Evolutionary conservation across 2,888 invertebrate species (phyloP).

Genomic region (Craniophora ligustri): DNA sequence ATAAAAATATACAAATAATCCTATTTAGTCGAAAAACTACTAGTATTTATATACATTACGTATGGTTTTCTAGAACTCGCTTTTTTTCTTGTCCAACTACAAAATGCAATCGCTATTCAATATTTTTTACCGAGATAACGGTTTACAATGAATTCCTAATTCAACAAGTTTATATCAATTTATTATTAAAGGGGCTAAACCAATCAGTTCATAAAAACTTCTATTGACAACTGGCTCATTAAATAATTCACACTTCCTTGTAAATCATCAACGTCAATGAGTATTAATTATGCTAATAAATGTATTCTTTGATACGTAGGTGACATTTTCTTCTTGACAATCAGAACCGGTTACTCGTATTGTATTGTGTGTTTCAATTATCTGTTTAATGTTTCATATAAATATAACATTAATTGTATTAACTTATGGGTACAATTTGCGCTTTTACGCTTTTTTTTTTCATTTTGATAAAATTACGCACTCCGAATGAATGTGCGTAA

Average conservation of each 20-base stretch:
- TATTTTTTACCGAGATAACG: constrained; percentile 21
- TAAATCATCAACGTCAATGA: constrained; percentile 11
- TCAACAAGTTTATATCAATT: constrained; percentile 22
- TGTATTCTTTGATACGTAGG: constrained; percentile 1
- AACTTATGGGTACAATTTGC: too few species aligned
- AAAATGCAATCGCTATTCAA: constrained; percentile 7
- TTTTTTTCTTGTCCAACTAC: constrained; percentile 16
- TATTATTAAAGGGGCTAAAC: constrained; percentile 10
- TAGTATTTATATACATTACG: too few species aligned
- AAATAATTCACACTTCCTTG: constrained; percentile 1
- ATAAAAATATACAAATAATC: too few species aligned
- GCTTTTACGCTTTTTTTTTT: too few species aligned
- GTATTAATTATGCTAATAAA: constrained; percentile 16
- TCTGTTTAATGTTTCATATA: not conserved
- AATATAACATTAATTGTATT: too few species aligned
- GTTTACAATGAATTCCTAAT: constrained; percentile 23
- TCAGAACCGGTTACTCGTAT: constrained; percentile 9
- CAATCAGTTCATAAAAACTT: too few species aligned
- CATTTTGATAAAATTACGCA: too few species aligned
- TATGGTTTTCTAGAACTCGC: not conserved
- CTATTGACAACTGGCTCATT: too few species aligned
- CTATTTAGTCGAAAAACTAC: too few species aligned
- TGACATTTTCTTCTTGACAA: constrained; percentile 15
- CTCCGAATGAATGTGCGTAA: too few species aligned
- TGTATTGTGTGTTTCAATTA: constrained; percentile 11